Evolutionary conservation across 2,888 invertebrate genomes (phyloP), one percentile per base, ranked within the genome.

Genomic region (Oligia fasciuncula): DNA sequence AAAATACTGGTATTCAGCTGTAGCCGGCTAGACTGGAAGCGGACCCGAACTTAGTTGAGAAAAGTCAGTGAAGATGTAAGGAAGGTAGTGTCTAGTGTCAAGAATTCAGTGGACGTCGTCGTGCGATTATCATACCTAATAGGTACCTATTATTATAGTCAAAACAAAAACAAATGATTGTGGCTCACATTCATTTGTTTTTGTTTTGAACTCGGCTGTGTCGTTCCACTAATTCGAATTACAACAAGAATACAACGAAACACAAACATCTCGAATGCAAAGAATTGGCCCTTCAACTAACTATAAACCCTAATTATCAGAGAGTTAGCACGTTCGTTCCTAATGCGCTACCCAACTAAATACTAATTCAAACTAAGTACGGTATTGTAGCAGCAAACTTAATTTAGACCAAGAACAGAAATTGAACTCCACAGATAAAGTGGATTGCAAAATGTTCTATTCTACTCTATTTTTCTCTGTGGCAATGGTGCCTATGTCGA

Each of bases 301-400:
- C 57, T 60, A 40, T 81, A 35, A 70, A 46, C 51, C 6, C 35
- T 17, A 70, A 77, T 77, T 81, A 69, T 17, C 77, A 80, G 49
- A 35, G 17, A 43, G 40, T 76, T 68, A 11, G 46, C 76, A 80
- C 62, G 35, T 43, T 67, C 35, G 35, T 43, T 67, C 35, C 6
- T 68, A 76, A 76, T 65, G 63, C 13, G 57, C n/a, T 81, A 51
- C 46, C 29, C 54, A 40, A 76, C 68, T 82, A 54, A n/a, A 57
- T 57, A 76, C 67, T 63, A 63, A 80, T 68, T 68, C 9, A 5
- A 54, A 75, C 62, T 68, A 49, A 54, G 54, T 40, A 40, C 49
- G 23, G 35, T n/a, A 23, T 9, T 68, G 51, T 43, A 13, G 19
- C 66, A 51, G 35, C 9, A 4, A 77, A 70, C 51, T 70, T 49